These are phyloP conservation scores for Etheostoma spectabile DNA, from an alignment of 2,113 vertebrate genomes.

Conservation along the genomic window DNA sequence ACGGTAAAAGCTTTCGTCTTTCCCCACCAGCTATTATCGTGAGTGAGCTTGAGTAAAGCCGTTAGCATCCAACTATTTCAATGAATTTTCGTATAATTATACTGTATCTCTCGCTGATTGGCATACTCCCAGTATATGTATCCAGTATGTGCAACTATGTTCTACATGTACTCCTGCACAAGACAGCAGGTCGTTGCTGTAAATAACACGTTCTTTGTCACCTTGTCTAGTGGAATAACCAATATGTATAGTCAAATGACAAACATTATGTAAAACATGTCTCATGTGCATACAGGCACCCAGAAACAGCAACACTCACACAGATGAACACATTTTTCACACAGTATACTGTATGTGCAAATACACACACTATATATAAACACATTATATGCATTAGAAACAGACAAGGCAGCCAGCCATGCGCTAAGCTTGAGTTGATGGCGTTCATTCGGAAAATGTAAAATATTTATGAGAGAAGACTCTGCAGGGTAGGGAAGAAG, in stretches of 20 bases:
- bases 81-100: conserved; percentile 14
- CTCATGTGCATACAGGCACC: neutral
- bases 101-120: neutral
- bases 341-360: neutral
- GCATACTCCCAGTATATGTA: neutral
- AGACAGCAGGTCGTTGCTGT: neutral
- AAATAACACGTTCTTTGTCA: conserved; percentile 27
- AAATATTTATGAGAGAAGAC: conserved; percentile 82
- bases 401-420: conserved; percentile 54
- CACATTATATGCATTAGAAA: conserved; percentile 53
- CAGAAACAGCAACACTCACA: neutral
- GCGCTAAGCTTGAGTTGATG: conserved; percentile 66
- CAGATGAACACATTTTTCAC: neutral
- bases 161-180: neutral
- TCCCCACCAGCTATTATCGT: neutral
- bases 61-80: neutral
- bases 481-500: conserved; percentile 59
- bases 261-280: conserved; percentile 31
- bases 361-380: conserved; percentile 24
- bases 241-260: neutral
- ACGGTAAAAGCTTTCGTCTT: conserved; percentile 6
- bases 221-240: conserved; percentile 3
- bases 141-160: neutral
- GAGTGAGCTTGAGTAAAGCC: conserved; percentile 24
- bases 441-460: conserved; percentile 80